phyloP scores from a whole-genome alignment of 2,797 vertebrate species.

The Poliocrania exsul region DNA sequence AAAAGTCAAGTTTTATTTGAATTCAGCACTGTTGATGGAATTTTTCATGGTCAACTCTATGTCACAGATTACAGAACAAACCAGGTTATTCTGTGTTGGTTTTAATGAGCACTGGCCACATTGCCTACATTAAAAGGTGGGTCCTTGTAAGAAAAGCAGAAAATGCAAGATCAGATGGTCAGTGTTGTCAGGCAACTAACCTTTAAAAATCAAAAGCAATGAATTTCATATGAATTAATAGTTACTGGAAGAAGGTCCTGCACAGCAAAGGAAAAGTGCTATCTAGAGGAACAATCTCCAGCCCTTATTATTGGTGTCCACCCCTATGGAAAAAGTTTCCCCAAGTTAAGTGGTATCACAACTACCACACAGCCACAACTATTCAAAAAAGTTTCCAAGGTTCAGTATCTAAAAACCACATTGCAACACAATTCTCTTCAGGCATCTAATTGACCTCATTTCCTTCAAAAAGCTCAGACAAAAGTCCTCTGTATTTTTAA shows the following conservation, averaged over 20 bases:
- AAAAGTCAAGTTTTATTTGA: neutral
- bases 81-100: neutral
- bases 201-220: neutral
- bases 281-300: neutral
- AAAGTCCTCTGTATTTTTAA: neutral
- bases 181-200: neutral
- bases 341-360: neutral
- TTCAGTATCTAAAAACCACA: constrained; percentile 9
- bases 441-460: constrained; percentile 37
- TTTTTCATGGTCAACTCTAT: neutral
- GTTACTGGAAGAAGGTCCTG: neutral
- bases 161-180: neutral
- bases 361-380: neutral
- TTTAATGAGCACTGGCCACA: neutral
- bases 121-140: neutral
- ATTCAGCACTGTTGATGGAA: neutral
- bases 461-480: neutral
- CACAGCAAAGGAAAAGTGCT: neutral
- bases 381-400: neutral
- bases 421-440: constrained; percentile 23
- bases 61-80: accelerated
- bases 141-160: neutral
- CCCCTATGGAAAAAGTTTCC: neutral
- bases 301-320: neutral
- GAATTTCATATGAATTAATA: neutral